A percentile compares a stretch with the other conserved stretches of the same genome.
Evolutionary conservation across 2,888 invertebrate genomes (phyloP).

Genomic region (Endotricha flammealis): DNA sequence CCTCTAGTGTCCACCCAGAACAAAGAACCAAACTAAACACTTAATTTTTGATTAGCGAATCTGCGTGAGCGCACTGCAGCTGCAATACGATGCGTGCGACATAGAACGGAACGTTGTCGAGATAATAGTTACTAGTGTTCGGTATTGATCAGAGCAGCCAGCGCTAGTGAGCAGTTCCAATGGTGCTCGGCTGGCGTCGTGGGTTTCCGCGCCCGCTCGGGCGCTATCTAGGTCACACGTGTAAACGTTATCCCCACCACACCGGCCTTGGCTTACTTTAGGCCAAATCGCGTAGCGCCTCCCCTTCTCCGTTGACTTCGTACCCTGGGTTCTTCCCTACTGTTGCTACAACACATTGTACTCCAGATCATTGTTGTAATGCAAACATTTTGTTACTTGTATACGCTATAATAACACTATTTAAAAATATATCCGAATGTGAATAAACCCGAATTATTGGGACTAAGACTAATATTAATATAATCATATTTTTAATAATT

Average conservation of each 20-base stretch:
- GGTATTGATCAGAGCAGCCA: slow-evolving; percentile 53
- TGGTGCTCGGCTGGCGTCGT: slow-evolving; percentile 47
- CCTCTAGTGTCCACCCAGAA: slow-evolving; percentile 37
- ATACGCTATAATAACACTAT: no score
- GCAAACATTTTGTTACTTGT: slow-evolving; percentile 15
- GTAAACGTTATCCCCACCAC: slow-evolving; percentile 73
- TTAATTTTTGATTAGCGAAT: slow-evolving; percentile 17
- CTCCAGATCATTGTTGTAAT: slow-evolving; percentile 16
- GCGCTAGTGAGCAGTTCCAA: no score
- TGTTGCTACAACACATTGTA: slow-evolving; percentile 12
- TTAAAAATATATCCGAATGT: no score
- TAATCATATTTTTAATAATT: no score
- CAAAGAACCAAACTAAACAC: slow-evolving; percentile 28
- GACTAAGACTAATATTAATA: no score
- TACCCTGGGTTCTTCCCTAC: slow-evolving; percentile 23
- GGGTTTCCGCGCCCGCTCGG: slow-evolving; percentile 55
- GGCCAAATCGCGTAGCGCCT: slow-evolving; percentile 61
- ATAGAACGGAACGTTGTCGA: slow-evolving; percentile 27
- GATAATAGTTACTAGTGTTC: slow-evolving; percentile 35
- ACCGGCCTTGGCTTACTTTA: slow-evolving; percentile 76
- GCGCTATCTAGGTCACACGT: slow-evolving; percentile 75
- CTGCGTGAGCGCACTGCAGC: slow-evolving; percentile 24
- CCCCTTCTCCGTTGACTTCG: slow-evolving; percentile 46
- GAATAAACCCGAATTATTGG: no score
- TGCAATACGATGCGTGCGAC: slow-evolving; percentile 21